Evolutionary conservation across 2,888 invertebrate species (phyloP), one percentile per base, ranked within the genome.

Genomic region (Heliconius aoede): DNA sequence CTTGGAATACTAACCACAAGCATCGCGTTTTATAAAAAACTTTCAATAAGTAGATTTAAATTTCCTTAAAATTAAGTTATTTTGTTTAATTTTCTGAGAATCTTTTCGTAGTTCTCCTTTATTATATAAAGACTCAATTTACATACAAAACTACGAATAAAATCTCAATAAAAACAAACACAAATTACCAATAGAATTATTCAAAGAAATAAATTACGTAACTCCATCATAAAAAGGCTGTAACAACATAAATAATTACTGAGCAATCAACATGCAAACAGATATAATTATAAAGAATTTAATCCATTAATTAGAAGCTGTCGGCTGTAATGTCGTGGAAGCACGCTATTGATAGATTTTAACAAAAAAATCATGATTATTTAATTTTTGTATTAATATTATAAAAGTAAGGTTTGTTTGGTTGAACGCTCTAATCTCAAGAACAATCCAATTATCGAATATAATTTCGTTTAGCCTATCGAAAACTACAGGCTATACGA

Each of bases 301-400:
- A 69, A 68, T 7, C 15, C 30, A 61, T 74, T 46, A 62, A 74
- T 74, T 69, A 74, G 51, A 68, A 62, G 74, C 69, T 69, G 61
- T 62, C 61, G 51, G 62, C 61, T 51, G 32, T 46, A 55, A 62
- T 55, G 51, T 30, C 46, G n/a, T 46, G 26, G 28, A 61, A 68
- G 18, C 62, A 69, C 67, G 51, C 26, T 24, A 15, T 24, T 69
- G 32, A 67, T 74, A 30, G 69, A 62, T 69, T 74, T 62, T 24
- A 55, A 24, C 15, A 62, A 55, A 73, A 68, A 61, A 30, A 58
- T 55, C n/a, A 11, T n/a, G n/a, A 55, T 55, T 55, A 55, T 55
- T 55, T 3, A 55, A 55, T n/a, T n/a, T 8, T n/a, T n/a, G 3
- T n/a, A 55, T 55, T 3, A 58, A 24, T 30, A 71, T 76, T 72